Conservation (phyloP, 2,888 invertebrate species). For the Drosophila tanythrix region DNA sequence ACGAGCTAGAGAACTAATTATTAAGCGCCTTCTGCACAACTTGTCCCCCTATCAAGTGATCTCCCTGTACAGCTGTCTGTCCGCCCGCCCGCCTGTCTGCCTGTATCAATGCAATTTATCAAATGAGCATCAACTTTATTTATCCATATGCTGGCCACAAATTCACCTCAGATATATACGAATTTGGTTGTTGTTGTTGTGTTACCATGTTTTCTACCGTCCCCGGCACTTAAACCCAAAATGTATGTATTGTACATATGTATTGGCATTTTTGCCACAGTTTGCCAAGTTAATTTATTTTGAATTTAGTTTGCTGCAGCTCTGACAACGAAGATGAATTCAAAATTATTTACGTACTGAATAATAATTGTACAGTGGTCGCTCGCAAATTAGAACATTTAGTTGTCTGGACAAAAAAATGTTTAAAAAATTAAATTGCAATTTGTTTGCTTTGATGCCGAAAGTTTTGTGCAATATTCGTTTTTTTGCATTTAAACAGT, state of each 20-base stretch:
- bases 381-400: background rate
- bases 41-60: too few species aligned
- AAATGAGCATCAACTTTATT: background rate
- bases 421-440: too few species aligned
- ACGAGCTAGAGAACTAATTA: background rate
- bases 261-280: background rate
- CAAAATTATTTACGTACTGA: background rate
- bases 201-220: background rate
- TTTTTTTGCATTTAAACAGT: too few species aligned
- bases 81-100: too few species aligned
- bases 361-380: background rate
- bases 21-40: background rate
- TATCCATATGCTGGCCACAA: background rate
- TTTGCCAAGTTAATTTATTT: background rate
- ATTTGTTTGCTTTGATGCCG: too few species aligned
- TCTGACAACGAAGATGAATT: background rate
- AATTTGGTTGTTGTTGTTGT: background rate
- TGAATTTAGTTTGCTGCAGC: background rate
- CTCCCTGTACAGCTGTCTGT: background rate
- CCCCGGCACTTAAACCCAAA: background rate
- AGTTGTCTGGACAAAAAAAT: too few species aligned
- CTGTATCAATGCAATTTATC: background rate
- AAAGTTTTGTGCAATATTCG: too few species aligned
- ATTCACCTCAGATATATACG: background rate
- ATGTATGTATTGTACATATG: background rate